Base-by-base conservation (phyloP, 1,140 invertebrate genomes). In the Danaus plexippus region DNA sequence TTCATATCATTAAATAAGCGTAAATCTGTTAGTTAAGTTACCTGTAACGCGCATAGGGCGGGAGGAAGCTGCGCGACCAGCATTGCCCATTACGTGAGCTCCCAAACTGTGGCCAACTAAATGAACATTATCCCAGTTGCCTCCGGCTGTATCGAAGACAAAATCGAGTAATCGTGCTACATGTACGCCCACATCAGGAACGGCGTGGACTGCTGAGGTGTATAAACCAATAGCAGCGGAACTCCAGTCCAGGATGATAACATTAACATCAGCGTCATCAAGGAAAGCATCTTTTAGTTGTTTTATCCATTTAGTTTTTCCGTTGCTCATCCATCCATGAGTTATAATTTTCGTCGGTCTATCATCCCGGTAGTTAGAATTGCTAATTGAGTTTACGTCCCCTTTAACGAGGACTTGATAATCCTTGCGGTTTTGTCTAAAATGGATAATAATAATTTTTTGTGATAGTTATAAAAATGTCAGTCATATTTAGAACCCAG, bases 161-260 rank as follows among this genome's bases (percentile, higher is more conserved):
- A 87, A 88, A 22, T 84, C 73, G 10, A 92, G 63, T 50, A 91
- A 90, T 43, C 83, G 65, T 9, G 87, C 89, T 8, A 91, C 43
- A 2, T 72, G 67, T 32, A 79, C 58, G 0, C 90, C 91, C 13
- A 91, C 87, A 1, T 67, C 56, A 12, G 85, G 74, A 0, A 91
- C 89, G 4, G 85, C 82, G n/a, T 59, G 69, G 2, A 82, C 83
- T 9, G 90, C 85, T 11, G 73, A 86, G 5, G 85, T 54, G 51
- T 91, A 91, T 43, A 75, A 61, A 0, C 15, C 42, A 4, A 67
- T 66, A 3, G 88, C 81, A 11, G 87, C 82, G 4, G 9, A 22
- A 1, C 71, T 68, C 89, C 90, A 91, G 59, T 90, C 89, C 0
- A 90, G 73, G 0, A 87, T 77, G 40, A 91, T 88, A 4, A 91